Conservation (phyloP, 2,888 invertebrate species). For the Ethmia dodecea region DNA sequence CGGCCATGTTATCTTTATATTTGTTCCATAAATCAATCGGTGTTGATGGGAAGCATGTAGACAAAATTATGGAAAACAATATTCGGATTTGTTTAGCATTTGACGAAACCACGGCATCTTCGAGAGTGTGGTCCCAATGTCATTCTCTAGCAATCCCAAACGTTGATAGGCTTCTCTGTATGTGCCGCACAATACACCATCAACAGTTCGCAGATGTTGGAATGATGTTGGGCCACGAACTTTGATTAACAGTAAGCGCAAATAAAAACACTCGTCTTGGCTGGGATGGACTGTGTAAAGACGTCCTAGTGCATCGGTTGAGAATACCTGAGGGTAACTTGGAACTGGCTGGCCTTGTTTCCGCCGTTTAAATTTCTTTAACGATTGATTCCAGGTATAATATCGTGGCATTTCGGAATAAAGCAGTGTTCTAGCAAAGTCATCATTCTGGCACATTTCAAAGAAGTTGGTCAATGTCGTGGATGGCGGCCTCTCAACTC, state of each 20-base stretch:
- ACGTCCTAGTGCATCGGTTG: constrained; percentile 21
- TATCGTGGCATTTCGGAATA: constrained; percentile 26
- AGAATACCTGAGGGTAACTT: constrained; percentile 20
- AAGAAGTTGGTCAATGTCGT: constrained; percentile 37
- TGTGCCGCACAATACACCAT: constrained; percentile 19
- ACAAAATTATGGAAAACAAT: constrained; percentile 21
- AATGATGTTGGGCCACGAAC: constrained; percentile 31
- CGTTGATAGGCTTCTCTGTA: constrained; percentile 23
- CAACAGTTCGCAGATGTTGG: constrained; percentile 17
- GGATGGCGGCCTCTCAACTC: constrained; percentile 21
- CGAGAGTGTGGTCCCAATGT: constrained; percentile 22
- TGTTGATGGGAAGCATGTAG: constrained; percentile 21
- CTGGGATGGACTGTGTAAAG: constrained; percentile 6
- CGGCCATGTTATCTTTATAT: constrained; percentile 19
- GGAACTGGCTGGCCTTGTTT: constrained; percentile 23
- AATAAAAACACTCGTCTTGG: constrained; percentile 33
- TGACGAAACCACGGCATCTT: constrained; percentile 17
- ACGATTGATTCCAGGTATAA: constrained; percentile 26
- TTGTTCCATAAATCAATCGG: constrained; percentile 19
- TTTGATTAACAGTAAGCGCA: constrained; percentile 34
- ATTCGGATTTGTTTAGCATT: constrained; percentile 22
- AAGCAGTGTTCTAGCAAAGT: constrained; percentile 35
- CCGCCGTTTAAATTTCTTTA: constrained; percentile 21
- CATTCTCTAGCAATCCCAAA: constrained; percentile 18
- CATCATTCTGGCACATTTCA: constrained; percentile 30